These are phyloP conservation scores for Nymphalis polychloros DNA, from an alignment of 2,888 invertebrate species.

Conservation along the genomic window DNA sequence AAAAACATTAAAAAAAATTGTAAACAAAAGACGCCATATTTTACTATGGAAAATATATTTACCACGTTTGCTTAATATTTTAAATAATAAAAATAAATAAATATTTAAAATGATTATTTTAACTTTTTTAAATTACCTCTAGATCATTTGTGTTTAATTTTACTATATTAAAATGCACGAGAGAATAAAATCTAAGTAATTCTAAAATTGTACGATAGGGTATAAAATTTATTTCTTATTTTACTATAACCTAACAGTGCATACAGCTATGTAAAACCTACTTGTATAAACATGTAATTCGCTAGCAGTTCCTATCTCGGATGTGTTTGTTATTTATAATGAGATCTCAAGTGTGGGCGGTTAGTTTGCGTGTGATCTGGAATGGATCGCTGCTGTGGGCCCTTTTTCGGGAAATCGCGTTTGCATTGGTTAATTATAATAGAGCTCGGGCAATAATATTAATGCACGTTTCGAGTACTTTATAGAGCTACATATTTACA, in stretches of 20 bases:
- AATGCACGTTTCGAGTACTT: background rate
- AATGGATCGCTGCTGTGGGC: constrained; percentile 31
- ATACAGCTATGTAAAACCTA: background rate
- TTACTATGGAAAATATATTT: no score
- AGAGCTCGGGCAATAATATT: constrained; percentile 8
- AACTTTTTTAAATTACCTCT: no score
- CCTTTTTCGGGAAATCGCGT: constrained; percentile 36
- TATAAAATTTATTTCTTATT: background rate
- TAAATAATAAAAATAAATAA: no score
- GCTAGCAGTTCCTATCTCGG: constrained; percentile 25
- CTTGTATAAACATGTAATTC: constrained; percentile 21
- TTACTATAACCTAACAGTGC: background rate
- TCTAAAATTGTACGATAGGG: no score
- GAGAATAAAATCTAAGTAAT: no score
- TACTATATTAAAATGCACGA: no score
- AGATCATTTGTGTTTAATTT: no score
- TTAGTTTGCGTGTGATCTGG: constrained; percentile 37
- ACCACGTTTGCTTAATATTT: no score
- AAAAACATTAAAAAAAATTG: no score
- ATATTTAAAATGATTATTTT: no score
- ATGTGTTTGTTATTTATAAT: constrained; percentile 39
- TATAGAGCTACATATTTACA: background rate
- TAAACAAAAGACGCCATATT: no score
- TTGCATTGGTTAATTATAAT: constrained; percentile 36
- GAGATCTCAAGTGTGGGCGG: constrained; percentile 38